Evolutionary conservation across 2,888 invertebrate genomes (phyloP), one percentile per base, ranked within the genome.

Genomic region (Xestia c-nigrum): DNA sequence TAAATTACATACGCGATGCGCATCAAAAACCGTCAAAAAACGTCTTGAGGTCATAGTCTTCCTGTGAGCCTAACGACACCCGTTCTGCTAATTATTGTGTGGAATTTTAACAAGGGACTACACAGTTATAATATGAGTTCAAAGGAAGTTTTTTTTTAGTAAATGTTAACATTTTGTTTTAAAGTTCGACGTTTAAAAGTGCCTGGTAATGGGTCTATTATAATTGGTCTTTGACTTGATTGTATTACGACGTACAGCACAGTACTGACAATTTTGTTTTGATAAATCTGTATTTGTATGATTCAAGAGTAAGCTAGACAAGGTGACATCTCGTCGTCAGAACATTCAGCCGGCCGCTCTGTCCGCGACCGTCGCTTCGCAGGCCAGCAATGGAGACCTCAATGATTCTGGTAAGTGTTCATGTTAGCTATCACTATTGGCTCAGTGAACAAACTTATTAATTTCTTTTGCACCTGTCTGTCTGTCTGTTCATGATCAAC

Each of bases 231-330:
- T 10, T 52, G 10, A 21, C n/a, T n/a, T 5, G 12, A n/a, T 55
- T 55, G n/a, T 24, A 12, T 12, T 55, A 12, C n/a, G n/a, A n/a
- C n/a, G n/a, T 12, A 55, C 24, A 55, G n/a, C n/a, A 12, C 55
- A 55, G 12, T 55, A 5, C 24, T 12, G n/a, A n/a, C 24, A 55
- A n/a, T n/a, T n/a, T n/a, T n/a, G n/a, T n/a, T n/a, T n/a, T n/a
- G 10, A 55, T 55, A 55, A 55, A 55, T 55, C n/a, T 55, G n/a
- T n/a, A 24, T 12, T 55, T 55, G 5, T 55, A 55, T n/a, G 5
- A 24, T n/a, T 19, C 21, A 43, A 96, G 96, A 87, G 71, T 40
- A 94, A 93, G 73, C 61, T 96, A 24, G 94, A 95, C 38, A 93
- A 89, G 68, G 94, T 93, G 78, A 43, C 94, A 3, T 61, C 88